Conservation (phyloP, 2,113 vertebrate species). For the Prunella himalayana region DNA sequence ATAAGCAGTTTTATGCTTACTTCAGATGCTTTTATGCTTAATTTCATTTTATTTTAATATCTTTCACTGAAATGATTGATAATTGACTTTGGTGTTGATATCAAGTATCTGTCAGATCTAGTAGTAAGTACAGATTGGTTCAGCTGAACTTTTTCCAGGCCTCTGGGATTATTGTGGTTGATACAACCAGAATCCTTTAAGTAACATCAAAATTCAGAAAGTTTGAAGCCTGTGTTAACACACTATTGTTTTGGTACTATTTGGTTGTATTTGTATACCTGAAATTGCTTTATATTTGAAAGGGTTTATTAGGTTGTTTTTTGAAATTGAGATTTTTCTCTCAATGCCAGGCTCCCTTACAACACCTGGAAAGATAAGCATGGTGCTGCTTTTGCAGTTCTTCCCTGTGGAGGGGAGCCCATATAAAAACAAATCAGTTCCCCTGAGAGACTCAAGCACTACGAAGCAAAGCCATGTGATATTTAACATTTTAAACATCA, state of each 20-base stretch:
- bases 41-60: background rate
- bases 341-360: background rate
- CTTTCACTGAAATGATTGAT: background rate
- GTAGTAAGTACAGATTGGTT: background rate
- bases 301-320: background rate
- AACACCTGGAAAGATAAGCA: background rate
- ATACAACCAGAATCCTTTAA: background rate
- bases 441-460: background rate
- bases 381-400: background rate
- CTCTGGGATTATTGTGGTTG: background rate
- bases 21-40: too few species aligned
- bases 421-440: background rate
- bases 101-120: background rate
- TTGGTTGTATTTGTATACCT: background rate
- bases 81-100: background rate
- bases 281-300: background rate
- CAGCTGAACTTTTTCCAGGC: background rate
- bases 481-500: background rate
- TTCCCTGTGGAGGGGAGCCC: background rate
- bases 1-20: too few species aligned
- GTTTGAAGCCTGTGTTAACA: background rate
- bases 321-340: background rate
- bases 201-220: background rate
- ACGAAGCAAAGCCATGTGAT: rapidly evolving
- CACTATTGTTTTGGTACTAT: background rate